Evolutionary conservation across 2,113 vertebrate species (phyloP), one percentile per base, ranked within the genome.

Genomic region (Nothoprocta pentlandii): DNA sequence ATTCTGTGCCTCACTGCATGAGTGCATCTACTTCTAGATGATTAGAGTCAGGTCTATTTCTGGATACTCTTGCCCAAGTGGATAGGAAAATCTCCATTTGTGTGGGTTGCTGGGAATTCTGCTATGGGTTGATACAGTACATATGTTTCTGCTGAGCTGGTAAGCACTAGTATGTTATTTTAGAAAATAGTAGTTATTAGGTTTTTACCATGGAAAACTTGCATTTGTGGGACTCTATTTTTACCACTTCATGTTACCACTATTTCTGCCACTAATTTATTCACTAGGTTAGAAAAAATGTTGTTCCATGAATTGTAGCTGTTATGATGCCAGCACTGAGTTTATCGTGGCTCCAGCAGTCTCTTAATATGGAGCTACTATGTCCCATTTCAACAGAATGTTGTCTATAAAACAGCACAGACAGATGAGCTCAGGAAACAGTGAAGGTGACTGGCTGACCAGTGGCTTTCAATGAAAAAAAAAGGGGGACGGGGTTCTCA

Each of bases 261-360:
- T 62, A 26, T 76, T 87, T 87, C 70, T 94, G n/a, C 78, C 87
- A 10, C 66, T 85, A 66, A 90, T 94, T 93, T 92, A 92, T 94
- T 85, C 84, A 61, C 81, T 46, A 61, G 80, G 41, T 44, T 36
- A 32, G 36, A 44, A 82, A 89, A 92, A 93, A 69, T 42, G 70
- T 30, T 66, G 39, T 78, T 92, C 58, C 62, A 36, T 87, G 78
- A 68, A 20, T 1, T 58, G 76, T 46, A 83, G 25, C 76, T 64
- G 51, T 67, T 86, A 25, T 17, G 58, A 58, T 92, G 92, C 92
- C 95, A 95, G 22, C 58, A 11, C 49, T 32, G 78, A 95, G 66
- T 71, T 91, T 70, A 28, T 36, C 8, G 0, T 41, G 91, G 78
- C 78, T 82, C 59, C 25, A 0, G 14, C 36, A 80, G 42, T 15